Evolutionary conservation across 2,888 invertebrate species (phyloP).

Genomic region (Rutpela maculata): DNA sequence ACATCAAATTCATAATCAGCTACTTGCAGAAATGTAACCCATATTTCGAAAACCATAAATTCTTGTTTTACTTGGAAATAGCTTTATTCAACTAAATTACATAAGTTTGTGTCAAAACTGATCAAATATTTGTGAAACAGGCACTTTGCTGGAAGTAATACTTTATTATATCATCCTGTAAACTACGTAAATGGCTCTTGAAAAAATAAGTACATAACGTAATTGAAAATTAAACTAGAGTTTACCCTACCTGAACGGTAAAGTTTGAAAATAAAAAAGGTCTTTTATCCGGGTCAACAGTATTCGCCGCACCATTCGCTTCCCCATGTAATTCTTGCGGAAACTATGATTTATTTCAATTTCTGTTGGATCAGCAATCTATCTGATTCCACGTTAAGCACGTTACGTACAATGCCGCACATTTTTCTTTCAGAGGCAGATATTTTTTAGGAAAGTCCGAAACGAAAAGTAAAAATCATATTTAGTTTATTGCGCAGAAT

Average conservation of each 20-base stretch:
- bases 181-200: too few relatives aligned
- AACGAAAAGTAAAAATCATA: slow-evolving; percentile 16
- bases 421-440: slow-evolving; percentile 7
- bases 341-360: slow-evolving; percentile 18
- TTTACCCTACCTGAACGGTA: background rate
- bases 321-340: background rate
- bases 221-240: background rate
- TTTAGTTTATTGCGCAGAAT: slow-evolving; percentile 8
- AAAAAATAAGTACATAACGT: too few relatives aligned
- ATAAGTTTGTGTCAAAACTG: too few relatives aligned
- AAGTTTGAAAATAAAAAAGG: background rate
- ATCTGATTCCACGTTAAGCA: background rate
- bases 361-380: slow-evolving; percentile 8
- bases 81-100: too few relatives aligned
- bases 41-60: too few relatives aligned
- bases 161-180: too few relatives aligned
- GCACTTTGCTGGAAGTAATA: too few relatives aligned
- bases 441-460: background rate
- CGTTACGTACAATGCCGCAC: slow-evolving; percentile 3
- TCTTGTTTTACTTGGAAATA: too few relatives aligned
- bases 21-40: too few relatives aligned
- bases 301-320: background rate
- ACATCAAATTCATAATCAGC: too few relatives aligned
- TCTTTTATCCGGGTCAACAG: background rate
- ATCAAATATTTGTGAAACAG: too few relatives aligned